Conservation (phyloP, 64 coral and sea anemone species). For the Stichodactyla helianthus region DNA sequence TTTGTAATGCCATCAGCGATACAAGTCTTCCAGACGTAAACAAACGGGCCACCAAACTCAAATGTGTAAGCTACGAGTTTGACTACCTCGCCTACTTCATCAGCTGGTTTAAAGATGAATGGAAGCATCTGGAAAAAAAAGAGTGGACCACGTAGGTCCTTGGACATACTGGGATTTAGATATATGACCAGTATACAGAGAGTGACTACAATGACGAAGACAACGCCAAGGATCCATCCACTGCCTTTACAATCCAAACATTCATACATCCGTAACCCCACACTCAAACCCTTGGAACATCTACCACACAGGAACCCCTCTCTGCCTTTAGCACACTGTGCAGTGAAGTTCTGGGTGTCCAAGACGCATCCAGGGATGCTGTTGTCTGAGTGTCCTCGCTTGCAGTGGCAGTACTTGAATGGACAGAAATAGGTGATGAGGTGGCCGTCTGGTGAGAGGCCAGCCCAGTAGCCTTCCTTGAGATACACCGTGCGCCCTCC, state of each 20-base stretch:
- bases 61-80: conserved; percentile 34
- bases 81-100: conserved; percentile 41
- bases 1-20: conserved; percentile 73
- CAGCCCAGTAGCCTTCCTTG: conserved; percentile 72
- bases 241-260: conserved; percentile 45
- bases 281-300: conserved; percentile 53
- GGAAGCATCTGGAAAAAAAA: conserved; percentile 91
- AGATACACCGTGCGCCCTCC: conserved; percentile 55
- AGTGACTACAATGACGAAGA: conserved; percentile 21
- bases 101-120: conserved; percentile 58
- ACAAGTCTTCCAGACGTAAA: conserved; percentile 50
- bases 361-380: conserved; percentile 60
- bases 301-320: conserved; percentile 71
- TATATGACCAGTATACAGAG: conserved; percentile 61
- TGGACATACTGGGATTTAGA: conserved; percentile 76
- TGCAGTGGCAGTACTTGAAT: conserved; percentile 70
- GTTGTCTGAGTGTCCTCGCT: background rate
- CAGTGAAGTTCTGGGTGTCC: conserved; percentile 26
- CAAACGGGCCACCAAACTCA: conserved; percentile 72
- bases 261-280: conserved; percentile 52
- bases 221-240: conserved; percentile 59
- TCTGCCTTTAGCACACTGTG: conserved; percentile 58
- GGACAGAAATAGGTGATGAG: conserved; percentile 75
- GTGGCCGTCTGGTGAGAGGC: conserved; percentile 1
- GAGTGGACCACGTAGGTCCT: conserved; percentile 77